Conservation (phyloP, 2,113 vertebrate genomes). For the Nestor notabilis region DNA sequence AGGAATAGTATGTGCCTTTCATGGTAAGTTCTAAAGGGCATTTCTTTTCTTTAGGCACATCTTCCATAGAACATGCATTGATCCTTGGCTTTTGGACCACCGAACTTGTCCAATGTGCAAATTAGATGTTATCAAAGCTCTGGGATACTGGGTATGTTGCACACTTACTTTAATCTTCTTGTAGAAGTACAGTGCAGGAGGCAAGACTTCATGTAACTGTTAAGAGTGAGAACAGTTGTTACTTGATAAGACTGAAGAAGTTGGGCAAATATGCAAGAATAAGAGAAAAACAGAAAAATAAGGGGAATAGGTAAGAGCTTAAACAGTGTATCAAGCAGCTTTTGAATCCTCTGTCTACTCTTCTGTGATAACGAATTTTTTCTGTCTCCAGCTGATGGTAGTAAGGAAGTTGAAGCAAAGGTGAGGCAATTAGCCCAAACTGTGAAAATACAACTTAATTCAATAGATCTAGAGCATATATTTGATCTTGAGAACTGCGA, state of each 20-base stretch:
- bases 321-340: neutral
- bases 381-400: neutral
- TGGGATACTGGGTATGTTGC: conserved; percentile 83
- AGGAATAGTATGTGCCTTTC: neutral
- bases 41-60: conserved; percentile 80
- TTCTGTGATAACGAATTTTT: neutral
- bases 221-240: neutral
- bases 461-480: neutral
- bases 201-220: neutral
- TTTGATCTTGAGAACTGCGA: neutral
- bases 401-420: neutral
- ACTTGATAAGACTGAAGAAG: neutral
- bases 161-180: conserved; percentile 37
- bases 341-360: neutral
- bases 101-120: conserved; percentile 87
- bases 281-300: neutral
- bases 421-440: neutral
- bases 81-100: conserved; percentile 85
- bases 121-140: conserved; percentile 85
- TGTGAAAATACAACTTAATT: neutral
- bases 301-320: neutral
- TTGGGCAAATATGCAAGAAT: neutral
- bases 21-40: neutral
- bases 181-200: neutral
- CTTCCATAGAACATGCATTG: conserved; percentile 84